Conservation (phyloP, 2,888 invertebrate species). For the Apodemia mormo region DNA sequence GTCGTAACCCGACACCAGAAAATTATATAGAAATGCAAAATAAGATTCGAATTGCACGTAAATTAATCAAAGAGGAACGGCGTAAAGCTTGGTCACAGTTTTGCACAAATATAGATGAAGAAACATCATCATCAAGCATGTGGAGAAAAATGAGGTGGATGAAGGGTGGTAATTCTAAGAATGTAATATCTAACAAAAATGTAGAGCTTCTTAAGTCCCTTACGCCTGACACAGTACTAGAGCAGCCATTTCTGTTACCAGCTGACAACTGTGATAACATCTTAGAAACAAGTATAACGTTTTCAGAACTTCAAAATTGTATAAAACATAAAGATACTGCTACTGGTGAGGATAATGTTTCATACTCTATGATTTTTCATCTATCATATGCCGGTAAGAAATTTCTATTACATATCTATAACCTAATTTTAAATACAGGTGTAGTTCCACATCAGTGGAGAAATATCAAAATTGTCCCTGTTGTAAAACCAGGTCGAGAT, state of each 20-base stretch:
- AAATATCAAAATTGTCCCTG: no score
- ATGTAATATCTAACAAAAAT: not conserved
- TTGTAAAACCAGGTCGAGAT: no score
- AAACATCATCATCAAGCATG: constrained; percentile 3
- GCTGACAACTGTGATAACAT: not conserved
- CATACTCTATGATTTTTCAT: not conserved
- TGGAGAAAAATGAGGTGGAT: not conserved
- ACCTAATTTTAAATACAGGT: not conserved
- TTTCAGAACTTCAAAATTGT: not conserved
- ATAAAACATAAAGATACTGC: not conserved
- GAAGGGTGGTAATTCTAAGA: no score
- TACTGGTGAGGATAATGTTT: not conserved
- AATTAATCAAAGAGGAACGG: not conserved
- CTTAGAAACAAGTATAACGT: not conserved
- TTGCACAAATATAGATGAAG: not conserved
- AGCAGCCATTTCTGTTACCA: not conserved
- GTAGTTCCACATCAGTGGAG: no score
- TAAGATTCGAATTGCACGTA: not conserved
- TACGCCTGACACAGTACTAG: not conserved
- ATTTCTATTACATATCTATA: not conserved
- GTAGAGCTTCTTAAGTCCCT: not conserved
- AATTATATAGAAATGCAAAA: not conserved
- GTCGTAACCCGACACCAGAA: not conserved
- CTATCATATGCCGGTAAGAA: not conserved
- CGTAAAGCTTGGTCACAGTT: not conserved